Evolutionary conservation across 1,140 invertebrate genomes (phyloP), one percentile per base, ranked within the genome.

Genomic region (Atta cephalotes): DNA sequence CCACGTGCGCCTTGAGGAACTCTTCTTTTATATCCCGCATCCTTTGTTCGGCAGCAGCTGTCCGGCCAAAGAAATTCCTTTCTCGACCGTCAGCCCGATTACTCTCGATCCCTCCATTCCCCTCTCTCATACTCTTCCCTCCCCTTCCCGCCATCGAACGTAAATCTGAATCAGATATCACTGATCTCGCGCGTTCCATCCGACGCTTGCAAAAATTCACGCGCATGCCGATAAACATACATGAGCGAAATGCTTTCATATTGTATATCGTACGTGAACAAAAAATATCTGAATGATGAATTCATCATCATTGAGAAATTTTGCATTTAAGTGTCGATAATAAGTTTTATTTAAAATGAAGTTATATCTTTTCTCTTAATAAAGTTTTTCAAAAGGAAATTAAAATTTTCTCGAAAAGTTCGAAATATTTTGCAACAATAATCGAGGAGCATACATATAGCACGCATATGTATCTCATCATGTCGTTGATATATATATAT

Each of bases 21-120:
- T 93, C 92, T 92, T 94, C 90, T 92, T 92, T 93, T 91, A 92
- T 93, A 94, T 92, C 88, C 90, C 90, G 89, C 87, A 81, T 91
- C 92, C 93, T 95, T 95, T 95, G 94, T 95, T 94, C 93, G 92
- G 89, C 91, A 92, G 91, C 94, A 94, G 94, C 94, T 95, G 93
- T 95, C 93, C 92, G 92, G 85, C 91, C 88, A 85, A 92, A 93
- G 93, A 92, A 95, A 95, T 94, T 94, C 93, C 94, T 92, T 89
- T 93, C 92, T 92, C 90, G 88, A 90, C 85, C 90, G 87, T 92
- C 91, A 90, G 88, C 76, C 87, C 77, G 72, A 79, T 72, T 80
- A 85, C 84, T 76, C 63, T 82, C 63, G 16, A 84, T 88, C 84
- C 87, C 81, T 88, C 80, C 56, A 5, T 49, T 14, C 79, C 58